Conservation (phyloP, 2,797 vertebrate species). For the Oceanodroma leucorhoa region DNA sequence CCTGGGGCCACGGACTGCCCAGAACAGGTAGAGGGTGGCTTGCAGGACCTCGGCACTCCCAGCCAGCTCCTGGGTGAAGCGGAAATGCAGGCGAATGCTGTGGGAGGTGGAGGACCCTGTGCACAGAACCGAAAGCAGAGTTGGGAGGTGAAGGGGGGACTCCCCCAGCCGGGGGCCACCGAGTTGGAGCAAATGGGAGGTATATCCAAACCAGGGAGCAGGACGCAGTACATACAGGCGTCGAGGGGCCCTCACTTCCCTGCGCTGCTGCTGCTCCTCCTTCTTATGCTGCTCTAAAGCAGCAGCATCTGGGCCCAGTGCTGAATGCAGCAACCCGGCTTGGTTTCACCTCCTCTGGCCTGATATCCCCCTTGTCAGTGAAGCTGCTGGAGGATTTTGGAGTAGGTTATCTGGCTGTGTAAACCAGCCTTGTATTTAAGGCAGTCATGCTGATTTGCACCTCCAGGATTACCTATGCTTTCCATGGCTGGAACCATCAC, state of each 20-base stretch:
- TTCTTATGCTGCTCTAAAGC: neutral
- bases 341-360: neutral
- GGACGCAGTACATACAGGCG: fast-evolving
- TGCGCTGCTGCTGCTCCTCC: neutral
- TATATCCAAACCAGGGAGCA: neutral
- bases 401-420: neutral
- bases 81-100: slow-evolving; percentile 54
- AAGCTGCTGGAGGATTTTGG: neutral
- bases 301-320: neutral
- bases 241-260: neutral
- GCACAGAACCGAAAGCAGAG: neutral
- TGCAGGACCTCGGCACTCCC: slow-evolving; percentile 25
- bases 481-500: neutral
- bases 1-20: neutral
- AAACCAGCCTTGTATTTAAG: neutral
- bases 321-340: neutral
- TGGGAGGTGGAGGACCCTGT: slow-evolving; percentile 36
- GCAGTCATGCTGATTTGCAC: neutral
- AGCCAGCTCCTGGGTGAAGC: slow-evolving; percentile 31
- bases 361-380: neutral
- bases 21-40: slow-evolving; percentile 78
- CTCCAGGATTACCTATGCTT: neutral
- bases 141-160: neutral
- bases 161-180: fast-evolving
- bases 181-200: neutral